phyloP scores from a whole-genome alignment of 2,113 vertebrate genomes.

The Microtus ochrogaster region DNA sequence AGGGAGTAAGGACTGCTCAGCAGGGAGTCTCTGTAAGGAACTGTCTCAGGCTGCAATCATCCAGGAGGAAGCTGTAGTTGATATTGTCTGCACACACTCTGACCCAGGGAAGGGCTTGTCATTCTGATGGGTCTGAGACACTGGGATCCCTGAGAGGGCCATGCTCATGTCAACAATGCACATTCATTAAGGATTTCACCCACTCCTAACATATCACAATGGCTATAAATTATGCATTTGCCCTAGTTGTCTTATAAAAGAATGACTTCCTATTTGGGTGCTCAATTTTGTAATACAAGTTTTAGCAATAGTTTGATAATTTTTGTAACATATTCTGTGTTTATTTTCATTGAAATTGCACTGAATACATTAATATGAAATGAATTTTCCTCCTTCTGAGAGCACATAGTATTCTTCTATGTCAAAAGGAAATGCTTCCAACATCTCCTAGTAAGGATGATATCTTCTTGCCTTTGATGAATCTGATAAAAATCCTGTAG shows the following conservation, averaged over 20 bases:
- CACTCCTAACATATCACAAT: background rate
- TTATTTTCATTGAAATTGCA: slow-evolving; percentile 33
- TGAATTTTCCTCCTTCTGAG: slow-evolving; percentile 23
- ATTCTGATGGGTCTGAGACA: background rate
- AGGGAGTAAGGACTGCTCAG: background rate
- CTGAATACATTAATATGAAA: slow-evolving; percentile 44
- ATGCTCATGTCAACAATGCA: too few relatives aligned
- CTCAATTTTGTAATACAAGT: slow-evolving; percentile 19
- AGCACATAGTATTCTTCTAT: background rate
- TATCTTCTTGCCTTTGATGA: slow-evolving; percentile 21
- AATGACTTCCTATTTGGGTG: slow-evolving; percentile 31
- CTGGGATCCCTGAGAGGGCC: too few relatives aligned
- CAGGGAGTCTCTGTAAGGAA: background rate
- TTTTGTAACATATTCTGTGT: slow-evolving; percentile 9
- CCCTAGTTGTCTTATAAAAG: background rate
- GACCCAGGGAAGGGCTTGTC: background rate
- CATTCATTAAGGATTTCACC: background rate
- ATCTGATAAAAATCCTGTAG: slow-evolving; percentile 14
- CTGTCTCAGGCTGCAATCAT: background rate
- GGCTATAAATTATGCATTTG: background rate
- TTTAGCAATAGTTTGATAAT: slow-evolving; percentile 46
- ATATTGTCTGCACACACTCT: background rate
- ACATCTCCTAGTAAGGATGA: background rate
- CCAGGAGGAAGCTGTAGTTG: background rate
- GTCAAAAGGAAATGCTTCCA: slow-evolving; percentile 31